Conservation (phyloP, 2,888 invertebrate genomes). For the Hypomecis punctinalis region DNA sequence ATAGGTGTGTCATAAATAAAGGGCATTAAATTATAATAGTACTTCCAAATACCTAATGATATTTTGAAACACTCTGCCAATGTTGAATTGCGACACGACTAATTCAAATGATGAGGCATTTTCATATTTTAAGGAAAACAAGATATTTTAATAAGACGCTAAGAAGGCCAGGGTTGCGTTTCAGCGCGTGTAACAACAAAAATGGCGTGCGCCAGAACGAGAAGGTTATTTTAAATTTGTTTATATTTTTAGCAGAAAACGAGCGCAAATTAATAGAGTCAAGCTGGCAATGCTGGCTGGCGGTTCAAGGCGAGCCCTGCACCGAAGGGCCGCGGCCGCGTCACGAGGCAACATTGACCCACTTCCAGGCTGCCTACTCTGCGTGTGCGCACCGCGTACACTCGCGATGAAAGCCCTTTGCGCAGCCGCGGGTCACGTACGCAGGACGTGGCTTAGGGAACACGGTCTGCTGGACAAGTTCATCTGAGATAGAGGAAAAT, state of each 20-base stretch:
- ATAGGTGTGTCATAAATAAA: neutral
- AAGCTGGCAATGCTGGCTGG: conserved; percentile 59
- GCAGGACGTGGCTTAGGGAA: conserved; percentile 36
- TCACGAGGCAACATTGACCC: conserved; percentile 83
- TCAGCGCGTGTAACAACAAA: conserved; percentile 26
- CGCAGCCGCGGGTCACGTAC: conserved; percentile 66
- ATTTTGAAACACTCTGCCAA: conserved; percentile 24
- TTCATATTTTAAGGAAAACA: conserved; percentile 24
- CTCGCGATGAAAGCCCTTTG: conserved; percentile 72
- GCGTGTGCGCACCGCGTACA: conserved; percentile 75
- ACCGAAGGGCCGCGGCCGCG: conserved; percentile 79
- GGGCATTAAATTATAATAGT: neutral
- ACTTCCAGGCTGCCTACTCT: conserved; percentile 68
- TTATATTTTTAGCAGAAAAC: conserved; percentile 71
- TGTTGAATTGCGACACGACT: conserved; percentile 25
- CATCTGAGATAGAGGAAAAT: neutral
- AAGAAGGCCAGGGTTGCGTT: conserved; percentile 19
- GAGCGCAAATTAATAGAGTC: conserved; percentile 76
- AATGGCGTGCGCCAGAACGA: conserved; percentile 22
- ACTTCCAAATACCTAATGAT: neutral
- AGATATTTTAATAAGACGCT: conserved; percentile 12
- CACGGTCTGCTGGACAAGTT: neutral
- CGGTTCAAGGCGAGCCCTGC: conserved; percentile 83
- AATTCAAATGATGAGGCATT: conserved; percentile 21
- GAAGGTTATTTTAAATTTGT: conserved; percentile 35